These are phyloP conservation scores for Diadophis punctatus DNA, from an alignment of 2,113 vertebrate species.

Conservation along the genomic window DNA sequence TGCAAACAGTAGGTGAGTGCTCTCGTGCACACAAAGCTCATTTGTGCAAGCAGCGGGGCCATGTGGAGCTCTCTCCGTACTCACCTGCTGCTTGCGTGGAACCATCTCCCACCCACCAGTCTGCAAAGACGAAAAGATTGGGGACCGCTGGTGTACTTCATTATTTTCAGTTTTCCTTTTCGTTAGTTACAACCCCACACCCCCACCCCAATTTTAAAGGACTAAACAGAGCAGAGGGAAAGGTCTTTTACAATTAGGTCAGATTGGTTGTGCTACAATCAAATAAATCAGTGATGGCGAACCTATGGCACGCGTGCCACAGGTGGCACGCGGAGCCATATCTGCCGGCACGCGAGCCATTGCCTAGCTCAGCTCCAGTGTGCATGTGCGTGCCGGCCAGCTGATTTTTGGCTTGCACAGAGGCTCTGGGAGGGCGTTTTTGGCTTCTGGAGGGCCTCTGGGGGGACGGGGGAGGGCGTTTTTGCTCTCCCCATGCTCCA, in stretches of 20 bases:
- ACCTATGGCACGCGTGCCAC: no score
- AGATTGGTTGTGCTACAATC: neutral
- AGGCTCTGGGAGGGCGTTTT: no score
- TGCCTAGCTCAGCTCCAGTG: no score
- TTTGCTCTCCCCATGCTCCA: no score
- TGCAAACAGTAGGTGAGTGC: neutral
- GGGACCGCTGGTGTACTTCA: neutral
- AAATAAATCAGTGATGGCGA: no score
- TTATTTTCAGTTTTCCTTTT: neutral
- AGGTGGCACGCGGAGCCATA: no score
- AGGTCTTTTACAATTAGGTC: neutral
- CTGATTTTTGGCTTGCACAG: no score
- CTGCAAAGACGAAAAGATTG: neutral
- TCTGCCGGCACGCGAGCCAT: no score
- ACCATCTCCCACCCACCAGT: neutral
- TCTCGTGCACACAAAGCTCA: neutral
- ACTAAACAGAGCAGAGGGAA: neutral
- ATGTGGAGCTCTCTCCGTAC: neutral
- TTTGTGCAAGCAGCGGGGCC: neutral
- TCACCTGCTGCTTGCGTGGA: neutral
- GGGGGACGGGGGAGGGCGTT: no score
- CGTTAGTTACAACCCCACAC: neutral
- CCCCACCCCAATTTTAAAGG: neutral
- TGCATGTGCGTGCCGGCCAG: no score
- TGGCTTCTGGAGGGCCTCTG: no score